A percentile compares a stretch with the other conserved stretches of the same genome.
Evolutionary conservation across 1,140 invertebrate genomes (phyloP).

Genomic region (Chironomus tepperi): DNA sequence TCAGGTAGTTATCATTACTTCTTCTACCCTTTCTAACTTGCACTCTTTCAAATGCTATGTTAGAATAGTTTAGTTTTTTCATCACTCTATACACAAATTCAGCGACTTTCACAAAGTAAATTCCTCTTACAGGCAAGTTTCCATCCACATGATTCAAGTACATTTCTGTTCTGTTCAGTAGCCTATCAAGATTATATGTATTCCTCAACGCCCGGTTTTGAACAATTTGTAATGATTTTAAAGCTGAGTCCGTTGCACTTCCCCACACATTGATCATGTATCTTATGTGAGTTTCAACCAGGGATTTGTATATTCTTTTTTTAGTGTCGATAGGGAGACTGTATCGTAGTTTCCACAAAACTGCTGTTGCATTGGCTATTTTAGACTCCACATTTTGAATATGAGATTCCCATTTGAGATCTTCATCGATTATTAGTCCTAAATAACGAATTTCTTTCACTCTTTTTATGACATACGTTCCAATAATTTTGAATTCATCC

Average conservation of each 20-base stretch:
- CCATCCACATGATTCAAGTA: background rate
- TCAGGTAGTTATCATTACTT: too few species aligned
- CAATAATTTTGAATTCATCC: background rate
- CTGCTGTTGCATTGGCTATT: constrained; percentile 9
- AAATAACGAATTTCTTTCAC: constrained; percentile 28
- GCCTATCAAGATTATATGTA: background rate
- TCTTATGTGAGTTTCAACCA: constrained; percentile 28
- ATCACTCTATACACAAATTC: background rate
- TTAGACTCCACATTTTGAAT: constrained; percentile 25
- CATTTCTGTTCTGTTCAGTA: background rate
- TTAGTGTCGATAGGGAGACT: constrained; percentile 23
- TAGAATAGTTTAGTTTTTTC: too few species aligned
- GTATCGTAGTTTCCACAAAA: constrained; percentile 27
- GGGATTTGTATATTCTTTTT: constrained; percentile 27
- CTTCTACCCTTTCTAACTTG: too few species aligned
- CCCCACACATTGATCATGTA: constrained; percentile 25
- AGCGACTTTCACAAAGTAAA: background rate
- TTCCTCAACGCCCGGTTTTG: background rate
- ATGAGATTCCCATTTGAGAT: constrained; percentile 26
- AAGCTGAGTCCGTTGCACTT: background rate
- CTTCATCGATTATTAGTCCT: constrained; percentile 26
- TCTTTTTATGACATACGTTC: constrained; percentile 24
- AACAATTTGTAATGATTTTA: background rate
- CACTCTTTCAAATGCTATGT: too few species aligned
- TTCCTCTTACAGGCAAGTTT: background rate